Conservation (phyloP, 2,797 vertebrate genomes). For the Sibirionetta formosa region DNA sequence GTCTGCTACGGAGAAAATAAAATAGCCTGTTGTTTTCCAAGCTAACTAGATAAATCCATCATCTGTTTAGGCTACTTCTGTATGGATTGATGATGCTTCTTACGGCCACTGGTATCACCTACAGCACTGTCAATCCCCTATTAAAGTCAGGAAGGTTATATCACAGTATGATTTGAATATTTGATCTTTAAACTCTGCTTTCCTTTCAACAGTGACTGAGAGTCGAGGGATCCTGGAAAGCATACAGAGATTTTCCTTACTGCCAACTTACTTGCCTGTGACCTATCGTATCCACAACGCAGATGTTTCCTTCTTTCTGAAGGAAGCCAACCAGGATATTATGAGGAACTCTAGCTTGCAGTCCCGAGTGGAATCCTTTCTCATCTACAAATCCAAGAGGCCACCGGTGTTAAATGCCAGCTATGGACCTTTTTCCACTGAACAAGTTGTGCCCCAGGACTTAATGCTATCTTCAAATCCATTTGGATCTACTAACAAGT, state of each 20-base stretch:
- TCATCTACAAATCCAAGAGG: constrained; percentile 87
- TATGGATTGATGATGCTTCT: neutral
- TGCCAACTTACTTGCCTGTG: constrained; percentile 92
- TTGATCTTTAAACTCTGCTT: constrained; percentile 57
- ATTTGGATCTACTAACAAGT: constrained; percentile 82
- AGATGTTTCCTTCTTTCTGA: constrained; percentile 90
- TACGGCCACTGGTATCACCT: neutral
- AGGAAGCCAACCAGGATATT: constrained; percentile 95
- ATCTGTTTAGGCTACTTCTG: neutral
- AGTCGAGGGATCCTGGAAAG: constrained; percentile 89
- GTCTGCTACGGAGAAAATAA: neutral
- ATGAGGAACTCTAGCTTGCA: constrained; percentile 96
- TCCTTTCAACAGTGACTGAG: constrained; percentile 86
- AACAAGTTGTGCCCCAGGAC: constrained; percentile 87
- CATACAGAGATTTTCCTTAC: constrained; percentile 85
- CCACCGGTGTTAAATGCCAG: constrained; percentile 89
- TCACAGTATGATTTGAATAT: neutral
- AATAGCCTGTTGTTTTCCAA: neutral
- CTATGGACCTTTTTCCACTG: constrained; percentile 87
- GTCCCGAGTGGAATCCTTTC: constrained; percentile 92
- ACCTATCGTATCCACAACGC: constrained; percentile 90
- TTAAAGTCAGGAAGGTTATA: neutral
- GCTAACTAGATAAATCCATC: neutral
- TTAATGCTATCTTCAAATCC: constrained; percentile 85
- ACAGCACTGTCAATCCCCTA: neutral